Base-by-base conservation (phyloP, 2,888 invertebrate genomes). In the Ennomos fuscantarius region DNA sequence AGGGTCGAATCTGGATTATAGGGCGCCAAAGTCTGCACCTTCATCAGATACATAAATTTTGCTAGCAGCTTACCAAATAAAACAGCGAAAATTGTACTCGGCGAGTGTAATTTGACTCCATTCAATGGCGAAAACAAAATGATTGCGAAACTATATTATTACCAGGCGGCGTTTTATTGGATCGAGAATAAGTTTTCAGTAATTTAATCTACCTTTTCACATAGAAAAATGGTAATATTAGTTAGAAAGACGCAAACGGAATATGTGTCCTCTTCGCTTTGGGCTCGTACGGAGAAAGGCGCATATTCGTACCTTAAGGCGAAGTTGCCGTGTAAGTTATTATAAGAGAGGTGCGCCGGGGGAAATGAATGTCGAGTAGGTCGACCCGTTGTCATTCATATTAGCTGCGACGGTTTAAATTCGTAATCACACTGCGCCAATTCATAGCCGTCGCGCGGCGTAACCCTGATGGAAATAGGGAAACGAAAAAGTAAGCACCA, bases 301-400 rank as follows among this genome's bases (percentile, higher is more conserved):
- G 69, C 76, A 80, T 74, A 75, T 81, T 79, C 76, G 81, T 83
- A 82, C 86, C 89, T 89, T 86, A 86, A 89, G 89, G 86, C 81
- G 81, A 84, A 87, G 83, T 87, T 86, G 74, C 84, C 83, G 79
- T 81, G 85, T 90, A 90, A 90, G 89, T 91, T 92, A 91, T 91
- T 90, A 91, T 89, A 91, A 89, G 91, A 89, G 90, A 88, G 86
- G 86, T 82, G 89, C 90, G 90, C 84, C 91, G 65, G 72, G 91
- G 91, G 91, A 92, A 92, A 92, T 92, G 91, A 91, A 90, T 92
- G 88, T 87, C 86, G 89, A 91, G 87, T 89, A 87, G 88, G 84
- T 85, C 82, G 84, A 81, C 81, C 86, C 89, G 88, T 89, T 90
- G 91, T 91, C 90, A 91, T 91, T 89, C 91, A 92, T 91, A 91